These are phyloP conservation scores for Galerucella calmariensis DNA, from an alignment of 2,888 invertebrate genomes.

Conservation along the genomic window DNA sequence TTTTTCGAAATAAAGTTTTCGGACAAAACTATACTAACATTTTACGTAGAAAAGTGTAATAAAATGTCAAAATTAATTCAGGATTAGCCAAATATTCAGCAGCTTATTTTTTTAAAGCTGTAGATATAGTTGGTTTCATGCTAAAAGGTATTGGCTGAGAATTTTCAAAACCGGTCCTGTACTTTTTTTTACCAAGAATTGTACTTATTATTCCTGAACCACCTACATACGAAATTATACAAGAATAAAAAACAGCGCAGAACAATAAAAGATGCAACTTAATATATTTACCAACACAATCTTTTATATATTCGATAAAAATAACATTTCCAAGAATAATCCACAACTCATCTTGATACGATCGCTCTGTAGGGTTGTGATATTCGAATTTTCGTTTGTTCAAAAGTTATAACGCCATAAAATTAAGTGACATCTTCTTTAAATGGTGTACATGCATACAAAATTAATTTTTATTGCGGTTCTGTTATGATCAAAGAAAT, in stretches of 20 bases:
- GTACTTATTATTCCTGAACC: not conserved
- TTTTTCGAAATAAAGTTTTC: too few relatives aligned
- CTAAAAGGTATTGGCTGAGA: too few relatives aligned
- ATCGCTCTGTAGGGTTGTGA: not conserved
- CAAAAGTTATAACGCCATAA: constrained; percentile 18
- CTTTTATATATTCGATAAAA: constrained; percentile 7
- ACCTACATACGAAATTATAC: constrained; percentile 16
- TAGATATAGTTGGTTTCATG: too few relatives aligned
- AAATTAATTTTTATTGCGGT: constrained; percentile 30
- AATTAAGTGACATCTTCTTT: constrained; percentile 16
- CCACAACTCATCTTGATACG: constrained; percentile 8
- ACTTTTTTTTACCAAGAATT: not conserved
- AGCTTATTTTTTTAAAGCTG: too few relatives aligned
- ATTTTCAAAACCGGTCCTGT: constrained; percentile 4
- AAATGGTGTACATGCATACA: constrained; percentile 20
- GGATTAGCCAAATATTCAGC: too few relatives aligned
- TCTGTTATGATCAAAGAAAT: constrained; percentile 31
- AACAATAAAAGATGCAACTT: constrained; percentile 17
- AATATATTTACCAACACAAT: not conserved
- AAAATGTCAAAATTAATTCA: too few relatives aligned
- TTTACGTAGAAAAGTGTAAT: too few relatives aligned
- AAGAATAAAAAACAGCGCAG: constrained; percentile 2
- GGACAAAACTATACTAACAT: too few relatives aligned
- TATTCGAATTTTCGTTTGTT: constrained; percentile 10
- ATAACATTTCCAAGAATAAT: not conserved